Conservation (phyloP, 2,113 vertebrate genomes). For the Onychostruthus taczanowskii region DNA sequence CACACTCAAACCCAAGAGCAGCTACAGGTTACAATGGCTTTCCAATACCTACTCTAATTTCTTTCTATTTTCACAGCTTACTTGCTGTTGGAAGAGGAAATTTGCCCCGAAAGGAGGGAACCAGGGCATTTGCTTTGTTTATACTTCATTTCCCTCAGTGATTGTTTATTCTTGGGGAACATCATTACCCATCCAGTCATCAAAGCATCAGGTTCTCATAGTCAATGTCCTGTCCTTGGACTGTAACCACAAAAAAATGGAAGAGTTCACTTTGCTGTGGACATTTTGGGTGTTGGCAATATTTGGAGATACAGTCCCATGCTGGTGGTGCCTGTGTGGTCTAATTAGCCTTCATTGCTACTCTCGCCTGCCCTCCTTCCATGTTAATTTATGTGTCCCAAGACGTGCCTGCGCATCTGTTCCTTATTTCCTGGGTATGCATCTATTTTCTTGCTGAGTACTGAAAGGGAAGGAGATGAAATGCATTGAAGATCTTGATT, state of each 20-base stretch:
- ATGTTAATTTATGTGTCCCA: conserved; percentile 25
- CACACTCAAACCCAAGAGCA: neutral
- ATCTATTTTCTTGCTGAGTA: conserved; percentile 38
- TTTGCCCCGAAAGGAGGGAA: neutral
- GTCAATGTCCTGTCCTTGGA: neutral
- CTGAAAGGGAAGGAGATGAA: conserved; percentile 32
- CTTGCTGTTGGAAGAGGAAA: neutral
- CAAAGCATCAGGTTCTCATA: neutral
- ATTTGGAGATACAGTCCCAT: neutral
- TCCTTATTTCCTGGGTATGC: conserved; percentile 54
- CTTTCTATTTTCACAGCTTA: neutral
- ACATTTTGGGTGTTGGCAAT: neutral
- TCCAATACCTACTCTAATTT: neutral
- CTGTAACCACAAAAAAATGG: rapidly evolving
- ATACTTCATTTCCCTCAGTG: neutral
- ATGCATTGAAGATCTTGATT: conserved; percentile 50
- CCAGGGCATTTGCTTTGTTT: neutral
- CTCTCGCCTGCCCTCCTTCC: neutral
- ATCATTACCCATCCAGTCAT: neutral
- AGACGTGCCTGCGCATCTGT: conserved; percentile 5
- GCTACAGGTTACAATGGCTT: neutral
- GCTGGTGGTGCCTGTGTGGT: conserved; percentile 39
- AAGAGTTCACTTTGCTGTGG: neutral
- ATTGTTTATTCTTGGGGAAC: neutral
- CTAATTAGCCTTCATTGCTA: neutral